Evolutionary conservation across 2,888 invertebrate species (phyloP).

Genomic region (Drosophila aldrichi): DNA sequence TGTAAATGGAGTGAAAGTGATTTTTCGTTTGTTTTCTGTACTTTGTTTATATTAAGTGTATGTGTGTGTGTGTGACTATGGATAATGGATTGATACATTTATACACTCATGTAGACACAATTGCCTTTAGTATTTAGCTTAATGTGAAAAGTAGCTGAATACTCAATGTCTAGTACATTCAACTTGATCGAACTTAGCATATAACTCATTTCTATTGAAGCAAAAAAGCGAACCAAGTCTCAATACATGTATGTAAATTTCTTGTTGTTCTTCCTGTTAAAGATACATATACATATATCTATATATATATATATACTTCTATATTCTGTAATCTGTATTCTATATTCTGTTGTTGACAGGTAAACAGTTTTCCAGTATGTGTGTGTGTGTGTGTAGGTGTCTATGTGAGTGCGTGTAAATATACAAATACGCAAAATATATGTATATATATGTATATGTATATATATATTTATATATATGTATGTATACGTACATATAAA

Average conservation of each 20-base stretch:
- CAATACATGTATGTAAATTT: constrained; percentile 18
- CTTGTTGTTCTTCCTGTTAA: background rate
- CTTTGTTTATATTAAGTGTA: constrained; percentile 9
- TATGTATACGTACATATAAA: constrained; percentile 53
- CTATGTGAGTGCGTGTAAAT: constrained; percentile 54
- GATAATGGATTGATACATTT: constrained; percentile 39
- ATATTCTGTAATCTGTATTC: constrained; percentile 18
- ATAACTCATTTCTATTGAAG: constrained; percentile 52
- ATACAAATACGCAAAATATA: constrained; percentile 80
- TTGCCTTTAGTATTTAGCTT: constrained; percentile 11
- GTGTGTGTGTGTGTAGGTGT: constrained; percentile 40
- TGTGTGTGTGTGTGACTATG: background rate
- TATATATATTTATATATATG: constrained; percentile 61
- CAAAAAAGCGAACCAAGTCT: constrained; percentile 72
- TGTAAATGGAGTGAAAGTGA: constrained; percentile 36
- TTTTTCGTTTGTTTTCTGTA: background rate
- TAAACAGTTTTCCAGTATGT: constrained; percentile 40
- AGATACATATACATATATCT: constrained; percentile 8
- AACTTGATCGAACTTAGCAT: constrained; percentile 26
- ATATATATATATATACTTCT: constrained; percentile 15
- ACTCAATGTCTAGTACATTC: constrained; percentile 27
- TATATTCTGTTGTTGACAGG: constrained; percentile 32
- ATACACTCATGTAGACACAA: constrained; percentile 39
- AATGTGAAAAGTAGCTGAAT: constrained; percentile 13
- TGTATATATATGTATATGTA: constrained; percentile 35